Evolutionary conservation across 2,113 vertebrate species (phyloP), one percentile per base, ranked within the genome.

Genomic region (Eira barbara): DNA sequence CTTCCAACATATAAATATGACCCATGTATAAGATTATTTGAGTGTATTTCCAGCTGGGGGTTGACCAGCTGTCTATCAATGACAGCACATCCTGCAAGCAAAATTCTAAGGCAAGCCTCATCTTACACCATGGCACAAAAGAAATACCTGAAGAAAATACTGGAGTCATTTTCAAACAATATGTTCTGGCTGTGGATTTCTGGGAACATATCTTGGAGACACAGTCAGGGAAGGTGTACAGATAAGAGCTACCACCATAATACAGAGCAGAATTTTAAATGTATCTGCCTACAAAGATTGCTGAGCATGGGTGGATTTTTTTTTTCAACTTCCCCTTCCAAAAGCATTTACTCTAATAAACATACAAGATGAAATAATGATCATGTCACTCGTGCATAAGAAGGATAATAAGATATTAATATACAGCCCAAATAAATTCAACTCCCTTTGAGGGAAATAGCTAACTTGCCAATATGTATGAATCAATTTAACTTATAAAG

Each of bases 361-460:
- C 85, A 94, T 17, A 91, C 55, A 88, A 97, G 80, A 97, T 95
- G 90, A 97, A 97, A 97, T 97, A 96, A 98, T 76, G 88, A 97
- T 95, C 91, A 82, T 92, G 88, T 96, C 96, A 97, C 76, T 1
- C n/a, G 93, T 89, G 84, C 71, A 78, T 81, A 92, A 86, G 81
- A 97, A 95, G 84, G 92, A 91, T 94, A 97, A 97, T 97, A 94
- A 95, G 91, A 94, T 97, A 97, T 96, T 97, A 98, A 97, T 96
- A 96, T 93, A 97, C 93, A 94, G 69, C 39, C 90, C 94, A 92
- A 96, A 96, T 96, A 98, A 94, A 97, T 97, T 83, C 92, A 95
- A 71, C 84, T 95, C 84, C 91, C 97, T 96, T 97, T 96, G 90
- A 96, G 96, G 81, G 71, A 97, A 96, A 92, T 63, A 81, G 96